Conservation (phyloP, 2,797 vertebrate species). For the Gobionotothen gibberifrons region DNA sequence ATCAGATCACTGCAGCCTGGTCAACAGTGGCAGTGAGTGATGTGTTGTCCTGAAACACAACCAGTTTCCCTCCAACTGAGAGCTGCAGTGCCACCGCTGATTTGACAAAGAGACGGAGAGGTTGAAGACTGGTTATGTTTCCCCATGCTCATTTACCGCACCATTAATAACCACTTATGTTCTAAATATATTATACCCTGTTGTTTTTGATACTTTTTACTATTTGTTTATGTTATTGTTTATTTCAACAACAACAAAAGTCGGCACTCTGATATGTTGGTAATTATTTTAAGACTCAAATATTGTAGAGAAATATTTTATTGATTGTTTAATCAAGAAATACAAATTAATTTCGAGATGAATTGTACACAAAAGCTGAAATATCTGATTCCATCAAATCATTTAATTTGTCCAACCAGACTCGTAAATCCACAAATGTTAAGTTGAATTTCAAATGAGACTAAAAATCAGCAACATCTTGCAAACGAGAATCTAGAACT, state of each 20-base stretch:
- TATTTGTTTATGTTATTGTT: not conserved
- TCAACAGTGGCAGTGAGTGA: slow-evolving; percentile 50
- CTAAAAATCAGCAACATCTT: not conserved
- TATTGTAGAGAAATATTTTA: too few relatives aligned
- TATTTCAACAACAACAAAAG: not conserved
- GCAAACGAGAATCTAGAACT: not conserved
- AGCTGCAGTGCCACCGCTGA: not conserved
- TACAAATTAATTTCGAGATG: too few relatives aligned
- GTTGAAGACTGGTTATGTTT: slow-evolving; percentile 17
- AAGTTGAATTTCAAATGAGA: not conserved
- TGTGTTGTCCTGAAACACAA: slow-evolving; percentile 56
- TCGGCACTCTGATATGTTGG: not conserved
- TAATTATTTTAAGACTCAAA: not conserved
- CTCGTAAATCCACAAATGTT: not conserved
- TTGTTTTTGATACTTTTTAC: not conserved
- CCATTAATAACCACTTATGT: not conserved
- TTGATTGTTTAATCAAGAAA: too few relatives aligned
- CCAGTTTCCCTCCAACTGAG: slow-evolving; percentile 50
- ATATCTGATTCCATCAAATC: not conserved
- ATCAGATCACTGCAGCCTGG: slow-evolving; percentile 56
- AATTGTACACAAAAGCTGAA: too few relatives aligned
- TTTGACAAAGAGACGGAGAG: slow-evolving; percentile 20
- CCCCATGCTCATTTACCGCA: not conserved
- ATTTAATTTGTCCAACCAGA: not conserved
- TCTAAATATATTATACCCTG: not conserved